Percentiles rank a stretch among this genome's conserved stretches.
phyloP scores from a whole-genome alignment of 2,113 vertebrate species.

The Ia io region DNA sequence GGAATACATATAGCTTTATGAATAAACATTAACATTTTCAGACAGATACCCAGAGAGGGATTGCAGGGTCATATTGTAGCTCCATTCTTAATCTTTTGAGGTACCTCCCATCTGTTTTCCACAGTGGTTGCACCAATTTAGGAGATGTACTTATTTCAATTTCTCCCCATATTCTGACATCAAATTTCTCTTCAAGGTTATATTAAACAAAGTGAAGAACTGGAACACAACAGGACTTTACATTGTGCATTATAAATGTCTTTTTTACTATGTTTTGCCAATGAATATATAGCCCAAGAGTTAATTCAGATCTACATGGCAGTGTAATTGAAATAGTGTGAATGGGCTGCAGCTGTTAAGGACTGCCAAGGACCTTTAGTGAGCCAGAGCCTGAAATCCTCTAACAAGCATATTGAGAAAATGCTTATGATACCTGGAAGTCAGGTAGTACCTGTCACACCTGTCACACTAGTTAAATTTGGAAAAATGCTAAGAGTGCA shows the following conservation, averaged over 20 bases:
- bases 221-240: neutral
- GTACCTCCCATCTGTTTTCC: neutral
- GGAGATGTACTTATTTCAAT: neutral
- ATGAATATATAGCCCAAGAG: neutral
- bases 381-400: neutral
- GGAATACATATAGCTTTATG: neutral
- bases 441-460: neutral
- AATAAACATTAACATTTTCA: neutral
- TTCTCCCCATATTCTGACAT: neutral
- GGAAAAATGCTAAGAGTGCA: neutral
- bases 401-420: neutral
- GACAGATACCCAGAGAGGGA: neutral
- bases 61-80: neutral
- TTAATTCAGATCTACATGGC: neutral
- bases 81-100: neutral
- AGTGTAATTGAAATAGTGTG: neutral
- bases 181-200: conserved; percentile 1
- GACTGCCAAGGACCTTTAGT: neutral
- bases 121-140: neutral
- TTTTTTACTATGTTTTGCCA: neutral
- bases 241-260: neutral
- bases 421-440: neutral
- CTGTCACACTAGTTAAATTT: neutral
- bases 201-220: neutral
- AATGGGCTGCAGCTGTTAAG: neutral